These are phyloP conservation scores for Cephus nigrinus DNA, from an alignment of 2,888 invertebrate species.

Conservation along the genomic window DNA sequence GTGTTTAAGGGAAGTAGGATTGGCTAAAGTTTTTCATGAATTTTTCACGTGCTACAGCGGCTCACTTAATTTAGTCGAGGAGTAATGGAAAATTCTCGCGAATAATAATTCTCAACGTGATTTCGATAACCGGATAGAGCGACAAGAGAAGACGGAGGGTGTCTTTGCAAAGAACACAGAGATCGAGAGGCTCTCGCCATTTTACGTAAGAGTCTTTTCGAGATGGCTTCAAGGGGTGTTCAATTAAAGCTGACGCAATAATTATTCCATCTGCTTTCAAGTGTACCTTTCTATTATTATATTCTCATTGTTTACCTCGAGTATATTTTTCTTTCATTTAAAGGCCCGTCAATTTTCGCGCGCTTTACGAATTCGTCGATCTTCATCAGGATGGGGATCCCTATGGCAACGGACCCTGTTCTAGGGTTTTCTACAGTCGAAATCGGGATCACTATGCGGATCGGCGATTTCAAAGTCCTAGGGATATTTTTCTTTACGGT, in stretches of 20 bases:
- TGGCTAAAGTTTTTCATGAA: background rate
- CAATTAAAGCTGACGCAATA: background rate
- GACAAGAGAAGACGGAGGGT: background rate
- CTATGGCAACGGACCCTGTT: conserved; percentile 80
- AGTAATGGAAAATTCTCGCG: background rate
- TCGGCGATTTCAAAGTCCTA: conserved; percentile 82
- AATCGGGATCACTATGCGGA: conserved; percentile 74
- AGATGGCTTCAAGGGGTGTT: background rate
- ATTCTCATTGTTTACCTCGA: background rate
- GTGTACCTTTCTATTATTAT: background rate
- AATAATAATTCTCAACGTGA: background rate
- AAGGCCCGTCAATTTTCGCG: conserved; percentile 86
- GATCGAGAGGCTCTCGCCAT: background rate
- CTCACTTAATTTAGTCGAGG: background rate
- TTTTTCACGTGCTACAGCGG: background rate
- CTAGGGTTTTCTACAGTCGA: conserved; percentile 79
- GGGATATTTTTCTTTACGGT: conserved; percentile 87
- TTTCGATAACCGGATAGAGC: background rate
- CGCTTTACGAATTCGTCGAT: conserved; percentile 90
- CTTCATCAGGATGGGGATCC: conserved; percentile 86
- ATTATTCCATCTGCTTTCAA: background rate
- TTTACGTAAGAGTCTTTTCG: background rate
- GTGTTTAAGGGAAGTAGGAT: background rate
- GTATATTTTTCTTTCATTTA: conserved; percentile 30
- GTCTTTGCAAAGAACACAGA: background rate